Percentiles rank a stretch among this genome's conserved stretches.
Conservation (phyloP, 1,140 invertebrate species). For the Eufriesea mexicana region DNA sequence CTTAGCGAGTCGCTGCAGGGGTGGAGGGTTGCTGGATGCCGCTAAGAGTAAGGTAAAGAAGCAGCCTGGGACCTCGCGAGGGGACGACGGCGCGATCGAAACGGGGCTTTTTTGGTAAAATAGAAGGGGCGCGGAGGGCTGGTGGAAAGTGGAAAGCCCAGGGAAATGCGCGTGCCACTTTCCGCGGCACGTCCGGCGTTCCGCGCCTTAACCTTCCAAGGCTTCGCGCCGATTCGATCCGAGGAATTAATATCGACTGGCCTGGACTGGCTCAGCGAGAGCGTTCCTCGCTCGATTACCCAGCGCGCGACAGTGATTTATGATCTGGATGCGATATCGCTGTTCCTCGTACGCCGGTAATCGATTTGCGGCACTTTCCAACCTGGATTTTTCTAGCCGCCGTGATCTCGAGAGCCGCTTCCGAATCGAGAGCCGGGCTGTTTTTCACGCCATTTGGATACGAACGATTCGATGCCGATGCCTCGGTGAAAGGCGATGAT, state of each 20-base stretch:
- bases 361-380: constrained; percentile 60
- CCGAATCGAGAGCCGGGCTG: neutral
- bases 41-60: constrained; percentile 51
- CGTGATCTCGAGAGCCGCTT: constrained; percentile 2
- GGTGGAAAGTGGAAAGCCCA: constrained; percentile 24
- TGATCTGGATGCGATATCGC: constrained; percentile 66
- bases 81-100: constrained; percentile 26
- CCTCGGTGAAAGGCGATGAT: neutral
- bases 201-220: constrained; percentile 26
- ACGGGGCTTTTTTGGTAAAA: constrained; percentile 24
- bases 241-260: constrained; percentile 68
- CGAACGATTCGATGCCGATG: neutral
- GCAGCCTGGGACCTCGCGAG: constrained; percentile 16
- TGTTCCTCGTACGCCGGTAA: constrained; percentile 54
- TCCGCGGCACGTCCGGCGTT: constrained; percentile 27
- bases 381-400: constrained; percentile 36
- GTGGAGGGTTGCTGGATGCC: constrained; percentile 13
- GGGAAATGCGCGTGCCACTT: constrained; percentile 47
- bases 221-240: constrained; percentile 32
- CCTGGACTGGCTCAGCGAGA: constrained; percentile 37
- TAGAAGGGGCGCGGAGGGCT: neutral
- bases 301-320: constrained; percentile 74
- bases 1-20: constrained; percentile 58
- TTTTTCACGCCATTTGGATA: constrained; percentile 19
- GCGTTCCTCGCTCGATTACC: constrained; percentile 72